phyloP scores from a whole-genome alignment of 2,888 invertebrate genomes.

The Agrochola circellaris region DNA sequence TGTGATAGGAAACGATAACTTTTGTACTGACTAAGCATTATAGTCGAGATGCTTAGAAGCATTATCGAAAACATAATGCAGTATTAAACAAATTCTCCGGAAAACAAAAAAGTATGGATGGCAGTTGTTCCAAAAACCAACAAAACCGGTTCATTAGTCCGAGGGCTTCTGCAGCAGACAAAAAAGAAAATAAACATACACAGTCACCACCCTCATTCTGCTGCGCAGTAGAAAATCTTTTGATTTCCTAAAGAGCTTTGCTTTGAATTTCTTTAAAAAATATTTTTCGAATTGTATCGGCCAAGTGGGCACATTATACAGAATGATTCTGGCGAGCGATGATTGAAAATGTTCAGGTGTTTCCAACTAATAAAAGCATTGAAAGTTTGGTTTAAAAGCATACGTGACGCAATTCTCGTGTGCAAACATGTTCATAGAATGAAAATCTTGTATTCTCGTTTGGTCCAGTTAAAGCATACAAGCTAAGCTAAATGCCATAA shows the following conservation, averaged over 20 bases:
- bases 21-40: neutral
- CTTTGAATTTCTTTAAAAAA: constrained; percentile 36
- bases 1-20: constrained; percentile 2
- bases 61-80: constrained; percentile 43
- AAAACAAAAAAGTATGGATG: constrained; percentile 72
- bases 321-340: constrained; percentile 48
- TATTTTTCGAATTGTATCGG: constrained; percentile 28
- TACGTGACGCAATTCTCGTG: constrained; percentile 56
- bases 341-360: constrained; percentile 62
- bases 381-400: constrained; percentile 51
- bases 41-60: constrained; percentile 4
- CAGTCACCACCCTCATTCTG: constrained; percentile 70
- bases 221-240: constrained; percentile 71
- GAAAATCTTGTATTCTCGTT: constrained; percentile 51
- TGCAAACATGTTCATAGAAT: constrained; percentile 46
- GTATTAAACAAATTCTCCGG: constrained; percentile 59
- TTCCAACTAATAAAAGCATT: constrained; percentile 47
- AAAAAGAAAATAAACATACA: constrained; percentile 81
- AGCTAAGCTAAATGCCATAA: constrained; percentile 28
- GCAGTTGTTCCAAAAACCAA: constrained; percentile 78
- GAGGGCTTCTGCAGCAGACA: constrained; percentile 76
- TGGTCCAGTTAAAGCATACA: constrained; percentile 33
- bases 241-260: constrained; percentile 43
- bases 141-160: constrained; percentile 83
- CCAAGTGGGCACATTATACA: constrained; percentile 35